Percentiles rank a stretch among this genome's conserved stretches.
phyloP scores from a whole-genome alignment of 2,113 vertebrate species.

The sheep (Ovis aries) region DNA sequence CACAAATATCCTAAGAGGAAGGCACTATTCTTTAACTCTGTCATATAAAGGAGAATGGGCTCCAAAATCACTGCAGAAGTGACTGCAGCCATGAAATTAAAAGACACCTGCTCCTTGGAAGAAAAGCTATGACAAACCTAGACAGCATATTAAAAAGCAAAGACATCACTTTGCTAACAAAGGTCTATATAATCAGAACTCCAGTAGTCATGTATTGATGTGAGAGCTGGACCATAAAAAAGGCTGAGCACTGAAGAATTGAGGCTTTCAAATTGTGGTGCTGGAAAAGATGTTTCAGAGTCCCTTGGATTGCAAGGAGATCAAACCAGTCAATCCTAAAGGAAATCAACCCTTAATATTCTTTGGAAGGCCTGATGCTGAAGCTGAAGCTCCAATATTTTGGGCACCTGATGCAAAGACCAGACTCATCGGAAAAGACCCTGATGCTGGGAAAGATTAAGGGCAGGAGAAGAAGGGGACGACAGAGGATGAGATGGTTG shows the following conservation, averaged over 20 bases:
- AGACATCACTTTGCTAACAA: not conserved
- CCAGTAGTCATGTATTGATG: not conserved
- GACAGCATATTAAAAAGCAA: not conserved
- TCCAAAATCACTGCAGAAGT: not conserved
- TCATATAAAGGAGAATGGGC: not conserved
- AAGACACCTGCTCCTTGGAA: not conserved
- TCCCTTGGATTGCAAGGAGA: not conserved
- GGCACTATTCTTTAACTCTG: not conserved
- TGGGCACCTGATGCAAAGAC: not conserved
- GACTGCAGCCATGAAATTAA: not conserved
- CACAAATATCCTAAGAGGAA: not conserved
- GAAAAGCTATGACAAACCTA: not conserved
- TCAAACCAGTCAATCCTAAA: not conserved
- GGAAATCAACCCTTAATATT: not conserved
- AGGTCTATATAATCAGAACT: not conserved
- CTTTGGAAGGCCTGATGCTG: not conserved
- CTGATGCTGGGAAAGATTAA: not conserved
- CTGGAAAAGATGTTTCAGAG: not conserved
- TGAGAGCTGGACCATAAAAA: not conserved
- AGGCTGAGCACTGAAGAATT: not conserved
- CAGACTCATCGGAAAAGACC: not conserved
- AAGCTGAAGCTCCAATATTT: not conserved
- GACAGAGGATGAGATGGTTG: not conserved
- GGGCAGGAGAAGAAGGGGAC: not conserved
- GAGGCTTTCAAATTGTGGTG: not conserved